Conservation (phyloP, 2,888 invertebrate species). For the Trissolcus japonicus region DNA sequence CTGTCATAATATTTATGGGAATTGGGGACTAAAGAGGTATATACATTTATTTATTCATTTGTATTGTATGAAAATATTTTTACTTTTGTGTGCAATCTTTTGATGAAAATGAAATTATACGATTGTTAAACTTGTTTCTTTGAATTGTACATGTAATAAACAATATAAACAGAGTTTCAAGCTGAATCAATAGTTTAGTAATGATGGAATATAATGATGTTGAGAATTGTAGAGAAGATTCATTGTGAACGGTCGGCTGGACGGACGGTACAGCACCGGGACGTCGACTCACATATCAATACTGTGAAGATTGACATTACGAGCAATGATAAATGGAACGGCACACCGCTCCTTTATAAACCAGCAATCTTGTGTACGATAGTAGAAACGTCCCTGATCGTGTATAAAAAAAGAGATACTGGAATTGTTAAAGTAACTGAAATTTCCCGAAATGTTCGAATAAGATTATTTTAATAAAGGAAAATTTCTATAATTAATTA, state of each 20-base stretch:
- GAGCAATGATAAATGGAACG: conserved; percentile 72
- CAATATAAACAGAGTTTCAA: conserved; percentile 19
- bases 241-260: conserved; percentile 56
- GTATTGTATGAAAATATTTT: too few species aligned
- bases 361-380: conserved; percentile 58
- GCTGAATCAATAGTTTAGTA: conserved; percentile 31
- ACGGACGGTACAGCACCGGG: conserved; percentile 63
- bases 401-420: too few species aligned
- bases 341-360: conserved; percentile 57
- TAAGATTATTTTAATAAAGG: too few species aligned
- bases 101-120: too few species aligned
- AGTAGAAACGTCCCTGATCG: conserved; percentile 61
- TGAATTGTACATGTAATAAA: neutral
- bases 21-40: too few species aligned
- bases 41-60: too few species aligned
- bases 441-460: too few species aligned
- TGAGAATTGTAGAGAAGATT: conserved; percentile 53
- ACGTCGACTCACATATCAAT: conserved; percentile 72
- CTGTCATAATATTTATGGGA: conserved; percentile 17
- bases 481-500: too few species aligned
- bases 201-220: conserved; percentile 51
- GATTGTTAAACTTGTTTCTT: too few species aligned
- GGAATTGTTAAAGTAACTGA: too few species aligned
- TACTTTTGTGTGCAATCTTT: too few species aligned
- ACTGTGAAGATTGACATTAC: conserved; percentile 73